A percentile compares a stretch with the other conserved stretches of the same genome.
Conservation (phyloP, 2,888 invertebrate species). For the Apantesis nais region DNA sequence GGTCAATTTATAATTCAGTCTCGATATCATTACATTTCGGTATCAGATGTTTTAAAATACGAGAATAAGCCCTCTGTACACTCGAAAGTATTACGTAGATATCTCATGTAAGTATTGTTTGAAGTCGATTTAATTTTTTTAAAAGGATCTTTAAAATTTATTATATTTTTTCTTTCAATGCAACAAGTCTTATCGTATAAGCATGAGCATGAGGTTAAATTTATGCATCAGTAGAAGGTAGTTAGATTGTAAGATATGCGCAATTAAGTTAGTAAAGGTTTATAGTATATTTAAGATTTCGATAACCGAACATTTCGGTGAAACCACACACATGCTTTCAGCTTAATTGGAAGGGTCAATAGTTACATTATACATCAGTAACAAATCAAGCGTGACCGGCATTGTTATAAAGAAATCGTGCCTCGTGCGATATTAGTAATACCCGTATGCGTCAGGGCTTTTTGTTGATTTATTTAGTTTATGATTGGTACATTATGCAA, state of each 20-base stretch:
- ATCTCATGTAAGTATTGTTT: no score
- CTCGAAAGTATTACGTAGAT: no score
- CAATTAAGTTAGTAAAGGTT: slow-evolving; percentile 1
- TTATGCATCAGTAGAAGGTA: not conserved
- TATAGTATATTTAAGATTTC: slow-evolving; percentile 12
- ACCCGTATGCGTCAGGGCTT: slow-evolving; percentile 15
- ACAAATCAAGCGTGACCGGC: slow-evolving; percentile 36
- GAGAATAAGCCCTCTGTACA: no score
- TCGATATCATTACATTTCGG: no score
- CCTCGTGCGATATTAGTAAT: slow-evolving; percentile 14
- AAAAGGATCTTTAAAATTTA: no score
- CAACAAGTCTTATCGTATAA: not conserved
- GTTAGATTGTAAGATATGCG: not conserved
- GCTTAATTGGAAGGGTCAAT: slow-evolving; percentile 41
- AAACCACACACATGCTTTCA: slow-evolving; percentile 23
- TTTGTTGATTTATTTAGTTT: slow-evolving; percentile 15
- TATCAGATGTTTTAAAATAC: no score
- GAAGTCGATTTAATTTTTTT: no score
- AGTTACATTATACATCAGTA: slow-evolving; percentile 44
- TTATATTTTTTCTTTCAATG: not conserved
- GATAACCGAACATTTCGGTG: slow-evolving; percentile 20
- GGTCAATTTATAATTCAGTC: no score
- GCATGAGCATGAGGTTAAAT: no score
- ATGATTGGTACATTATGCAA: not conserved
- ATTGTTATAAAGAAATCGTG: slow-evolving; percentile 31